Percentiles rank a stretch among this genome's conserved stretches.
These are phyloP conservation scores for Crotophaga sulcirostris DNA, from an alignment of 2,113 vertebrate genomes.

Conservation along the genomic window DNA sequence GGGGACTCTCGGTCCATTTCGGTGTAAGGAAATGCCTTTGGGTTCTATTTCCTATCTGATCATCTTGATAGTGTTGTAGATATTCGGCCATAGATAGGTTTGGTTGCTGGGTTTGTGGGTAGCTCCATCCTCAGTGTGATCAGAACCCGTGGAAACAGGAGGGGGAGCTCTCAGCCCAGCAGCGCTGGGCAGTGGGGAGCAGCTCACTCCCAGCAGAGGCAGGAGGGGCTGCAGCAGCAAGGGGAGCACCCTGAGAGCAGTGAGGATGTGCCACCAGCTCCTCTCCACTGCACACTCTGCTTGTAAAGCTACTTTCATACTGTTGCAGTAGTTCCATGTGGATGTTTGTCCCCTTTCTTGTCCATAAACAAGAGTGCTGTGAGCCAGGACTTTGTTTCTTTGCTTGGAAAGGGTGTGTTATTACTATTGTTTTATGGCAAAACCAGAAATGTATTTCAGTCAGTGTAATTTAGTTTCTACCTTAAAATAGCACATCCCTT, in stretches of 20 bases:
- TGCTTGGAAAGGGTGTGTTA: rapidly evolving
- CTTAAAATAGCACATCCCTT: background rate
- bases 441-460: background rate
- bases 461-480: background rate
- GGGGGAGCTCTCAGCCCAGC: conserved; percentile 21
- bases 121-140: background rate
- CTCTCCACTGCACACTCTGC: no score
- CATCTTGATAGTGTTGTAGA: background rate
- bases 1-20: background rate
- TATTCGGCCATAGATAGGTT: rapidly evolving
- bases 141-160: background rate
- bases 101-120: background rate
- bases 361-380: rapidly evolving
- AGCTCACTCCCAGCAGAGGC: background rate
- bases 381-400: background rate
- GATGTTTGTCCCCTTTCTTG: background rate
- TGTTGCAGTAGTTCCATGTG: background rate
- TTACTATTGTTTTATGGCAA: background rate
- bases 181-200: background rate
- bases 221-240: background rate
- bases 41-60: background rate
- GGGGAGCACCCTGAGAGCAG: background rate
- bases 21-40: background rate
- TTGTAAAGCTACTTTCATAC: no score
- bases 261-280: background rate